Base-by-base conservation (phyloP, 2,113 vertebrate species). In the Mus spicilegus region DNA sequence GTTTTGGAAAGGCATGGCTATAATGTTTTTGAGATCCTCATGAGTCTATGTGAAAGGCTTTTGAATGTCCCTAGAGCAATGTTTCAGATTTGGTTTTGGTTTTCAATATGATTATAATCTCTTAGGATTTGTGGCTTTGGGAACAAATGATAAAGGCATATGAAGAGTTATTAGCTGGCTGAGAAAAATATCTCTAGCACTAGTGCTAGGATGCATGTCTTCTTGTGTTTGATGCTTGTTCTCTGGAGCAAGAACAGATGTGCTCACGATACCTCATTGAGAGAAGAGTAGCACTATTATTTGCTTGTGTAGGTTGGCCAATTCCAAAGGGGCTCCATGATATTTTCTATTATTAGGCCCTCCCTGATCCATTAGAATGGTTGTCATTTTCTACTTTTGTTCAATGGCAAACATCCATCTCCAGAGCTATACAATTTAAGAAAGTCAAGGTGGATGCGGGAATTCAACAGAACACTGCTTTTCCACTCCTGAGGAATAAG, bases 241-340 rank as follows among this genome's bases (percentile, higher is more conserved):
- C 28, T 3, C 36, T 16, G 54, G 0, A 49, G 24, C 30, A 61
- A 69, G 93, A 58, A 92, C 13, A 56, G 85, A 36, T 33, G 77
- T 39, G 11, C 6, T 94, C 85, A 11, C 72, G 81, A 88, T 49
- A 93, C 61, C 63, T 84, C 76, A 87, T 42, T 78, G 72, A 16
- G 81, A 65, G 77, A 28, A 0, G 13, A 0, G 0, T 3, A 49
- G 5, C 0, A 4, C 51, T 51, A 1, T 26, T 30, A 0, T 39
- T 63, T 63, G 33, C 20, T 54, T 76, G 2, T 0, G 13, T 65
- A 51, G 11, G 13, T 13, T 2, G 13, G 28, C 26, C 24, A 39
- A 0, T 65, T 39, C 78, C 42, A 65, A 4, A 33, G 78, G 90
- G 11, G 9, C 8, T 49, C 19, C 3, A 1, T n/a, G 22, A 39